phyloP scores from a whole-genome alignment of 30 jellyfish, hydroid and myxozoan species.

The Chrysaora quinquecirrha region DNA sequence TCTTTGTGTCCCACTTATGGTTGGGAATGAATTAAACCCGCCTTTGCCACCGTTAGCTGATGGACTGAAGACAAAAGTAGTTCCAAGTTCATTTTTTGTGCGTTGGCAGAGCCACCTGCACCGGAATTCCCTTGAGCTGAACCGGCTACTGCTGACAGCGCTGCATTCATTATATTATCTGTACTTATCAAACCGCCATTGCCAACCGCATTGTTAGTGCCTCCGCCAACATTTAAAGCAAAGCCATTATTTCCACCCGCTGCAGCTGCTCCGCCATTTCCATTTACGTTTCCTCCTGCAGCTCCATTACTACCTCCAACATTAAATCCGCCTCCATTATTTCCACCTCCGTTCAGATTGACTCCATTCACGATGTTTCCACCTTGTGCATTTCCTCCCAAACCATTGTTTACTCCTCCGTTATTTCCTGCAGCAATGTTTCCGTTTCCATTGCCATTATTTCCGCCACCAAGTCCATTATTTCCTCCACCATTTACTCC shows the following conservation, averaged over 20 bases:
- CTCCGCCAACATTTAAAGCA: no score
- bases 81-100: slow-evolving; percentile 12
- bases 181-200: not conserved
- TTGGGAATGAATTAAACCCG: slow-evolving; percentile 44
- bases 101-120: slow-evolving; percentile 2
- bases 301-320: slow-evolving; percentile 2
- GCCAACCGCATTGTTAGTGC: not conserved
- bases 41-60: slow-evolving; percentile 34
- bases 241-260: not conserved
- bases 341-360: not conserved
- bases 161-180: slow-evolving; percentile 6
- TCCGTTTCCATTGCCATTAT: slow-evolving; percentile 7
- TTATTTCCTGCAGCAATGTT: not conserved
- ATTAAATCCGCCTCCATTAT: not conserved
- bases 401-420: slow-evolving; percentile 9
- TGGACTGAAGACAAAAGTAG: slow-evolving; percentile 42
- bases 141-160: slow-evolving; percentile 8
- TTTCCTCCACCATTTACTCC: slow-evolving; percentile 16
- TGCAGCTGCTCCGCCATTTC: not conserved
- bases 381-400: not conserved
- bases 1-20: slow-evolving; percentile 62
- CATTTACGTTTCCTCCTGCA: slow-evolving; percentile 19
- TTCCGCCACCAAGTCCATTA: slow-evolving; percentile 15
- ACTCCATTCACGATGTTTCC: not conserved
- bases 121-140: slow-evolving; percentile 49